These are phyloP conservation scores for Natator depressus DNA, from an alignment of 2,113 vertebrate species.

Conservation along the genomic window DNA sequence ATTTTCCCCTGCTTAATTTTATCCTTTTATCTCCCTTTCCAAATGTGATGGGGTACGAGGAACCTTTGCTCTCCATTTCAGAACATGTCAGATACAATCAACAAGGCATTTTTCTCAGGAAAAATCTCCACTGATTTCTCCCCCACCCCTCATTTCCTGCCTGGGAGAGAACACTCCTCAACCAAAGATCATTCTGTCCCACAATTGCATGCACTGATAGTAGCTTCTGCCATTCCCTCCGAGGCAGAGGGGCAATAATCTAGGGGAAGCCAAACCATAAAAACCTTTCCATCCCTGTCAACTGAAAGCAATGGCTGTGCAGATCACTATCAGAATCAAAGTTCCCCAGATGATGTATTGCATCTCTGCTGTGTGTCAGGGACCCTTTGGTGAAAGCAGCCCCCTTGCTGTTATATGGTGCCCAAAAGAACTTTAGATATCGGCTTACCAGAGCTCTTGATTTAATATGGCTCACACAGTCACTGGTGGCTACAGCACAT, in stretches of 20 bases:
- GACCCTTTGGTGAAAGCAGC: conserved; percentile 44
- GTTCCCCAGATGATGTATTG: conserved; percentile 37
- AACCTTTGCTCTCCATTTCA: background rate
- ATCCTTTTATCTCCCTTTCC: background rate
- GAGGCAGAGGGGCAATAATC: background rate
- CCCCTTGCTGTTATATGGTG: conserved; percentile 51
- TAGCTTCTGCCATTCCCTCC: rapidly evolving
- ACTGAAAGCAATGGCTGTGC: background rate
- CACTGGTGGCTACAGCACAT: background rate
- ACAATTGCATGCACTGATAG: rapidly evolving
- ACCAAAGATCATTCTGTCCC: rapidly evolving
- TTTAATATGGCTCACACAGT: background rate
- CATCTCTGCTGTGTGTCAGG: background rate
- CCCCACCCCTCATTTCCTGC: background rate
- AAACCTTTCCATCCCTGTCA: conserved; percentile 6
- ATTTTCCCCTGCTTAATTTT: background rate
- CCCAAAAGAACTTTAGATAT: background rate
- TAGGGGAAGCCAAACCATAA: conserved; percentile 45
- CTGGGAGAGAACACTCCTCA: background rate
- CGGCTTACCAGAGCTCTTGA: background rate
- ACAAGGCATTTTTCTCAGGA: background rate
- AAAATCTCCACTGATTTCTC: background rate
- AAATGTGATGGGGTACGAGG: rapidly evolving
- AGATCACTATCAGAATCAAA: conserved; percentile 73
- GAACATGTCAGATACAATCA: rapidly evolving